Evolutionary conservation across 2,113 vertebrate species (phyloP).

Genomic region (Chitala chitala): DNA sequence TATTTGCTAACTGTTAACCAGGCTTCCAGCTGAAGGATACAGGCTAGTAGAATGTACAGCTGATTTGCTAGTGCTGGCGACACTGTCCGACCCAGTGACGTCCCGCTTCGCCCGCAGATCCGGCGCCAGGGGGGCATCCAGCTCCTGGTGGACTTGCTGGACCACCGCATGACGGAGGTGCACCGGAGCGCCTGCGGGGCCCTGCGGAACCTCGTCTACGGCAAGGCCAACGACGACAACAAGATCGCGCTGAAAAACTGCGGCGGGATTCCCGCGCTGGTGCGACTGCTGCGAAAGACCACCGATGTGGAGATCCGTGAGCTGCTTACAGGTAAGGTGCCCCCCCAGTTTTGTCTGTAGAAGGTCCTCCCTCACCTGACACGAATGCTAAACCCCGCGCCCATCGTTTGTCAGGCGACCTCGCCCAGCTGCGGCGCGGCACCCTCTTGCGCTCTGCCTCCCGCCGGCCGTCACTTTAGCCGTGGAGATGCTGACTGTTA

Average conservation of each 20-base stretch:
- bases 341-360: neutral
- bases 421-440: no score
- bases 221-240: constrained; percentile 96
- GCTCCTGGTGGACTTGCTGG: constrained; percentile 89
- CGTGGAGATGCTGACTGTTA: neutral
- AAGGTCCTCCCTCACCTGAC: neutral
- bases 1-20: no score
- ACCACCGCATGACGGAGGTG: constrained; percentile 94
- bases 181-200: constrained; percentile 97
- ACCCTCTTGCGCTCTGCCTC: no score
- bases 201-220: constrained; percentile 91
- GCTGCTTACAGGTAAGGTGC: constrained; percentile 87
- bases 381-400: no score
- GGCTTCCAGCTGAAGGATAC: no score
- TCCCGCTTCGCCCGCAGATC: constrained; percentile 68
- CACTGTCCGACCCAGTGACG: neutral
- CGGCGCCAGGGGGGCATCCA: constrained; percentile 94
- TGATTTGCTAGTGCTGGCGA: no score
- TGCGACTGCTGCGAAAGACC: constrained; percentile 89
- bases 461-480: no score
- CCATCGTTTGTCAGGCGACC: no score
- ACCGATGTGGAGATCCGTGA: constrained; percentile 94
- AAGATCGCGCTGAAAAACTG: constrained; percentile 97
- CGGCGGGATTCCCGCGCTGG: constrained; percentile 89
- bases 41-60: no score